Evolutionary conservation across 2,113 vertebrate species (phyloP), one percentile per base, ranked within the genome.

Genomic region (Australoheros scitulus): DNA sequence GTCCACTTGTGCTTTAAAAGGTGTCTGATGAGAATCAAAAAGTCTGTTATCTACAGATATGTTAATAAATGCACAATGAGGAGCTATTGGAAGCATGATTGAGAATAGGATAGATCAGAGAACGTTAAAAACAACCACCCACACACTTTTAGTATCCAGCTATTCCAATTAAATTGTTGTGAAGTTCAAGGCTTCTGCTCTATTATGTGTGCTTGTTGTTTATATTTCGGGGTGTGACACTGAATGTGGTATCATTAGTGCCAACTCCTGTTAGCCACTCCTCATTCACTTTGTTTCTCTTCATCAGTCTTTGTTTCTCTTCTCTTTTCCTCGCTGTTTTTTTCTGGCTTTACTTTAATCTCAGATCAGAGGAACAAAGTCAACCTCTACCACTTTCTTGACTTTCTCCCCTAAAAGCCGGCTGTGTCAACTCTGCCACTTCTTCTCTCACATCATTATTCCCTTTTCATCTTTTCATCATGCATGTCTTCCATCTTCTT

Each of bases 81-180:
- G 26, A 60, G 17, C 34, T 38, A 76, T 32, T 68, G 34, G 43
- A 50, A 70, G 57, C 14, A 6, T 10, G 60, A 36, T 24, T 41
- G 74, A 77, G 76, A 59, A 3, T 7, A 63, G 70, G 64, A 38
- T 52, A 56, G 75, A 86, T 85, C 75, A 89, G 10, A 90, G 77
- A 50, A n/a, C 74, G 79, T 24, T 24, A 52, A 80, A 83, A 56
- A 56, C 70, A 75, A 13, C 64, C 84, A 14, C 87, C 89, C 83
- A 86, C 88, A 56, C 61, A 63, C 74, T 89, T 83, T 81, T 85
- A 88, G 76, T 84, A 89, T 77, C 74, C 74, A 72, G 72, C 84
- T 77, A 77, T 80, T 85, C 94, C 90, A 94, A 93, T 94, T 94
- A 93, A 89, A 77, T 68, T 88, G 86, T 88, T 91, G 92, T 92